These are phyloP conservation scores for Theocolax elegans DNA, from an alignment of 1,140 invertebrate species.

Conservation along the genomic window DNA sequence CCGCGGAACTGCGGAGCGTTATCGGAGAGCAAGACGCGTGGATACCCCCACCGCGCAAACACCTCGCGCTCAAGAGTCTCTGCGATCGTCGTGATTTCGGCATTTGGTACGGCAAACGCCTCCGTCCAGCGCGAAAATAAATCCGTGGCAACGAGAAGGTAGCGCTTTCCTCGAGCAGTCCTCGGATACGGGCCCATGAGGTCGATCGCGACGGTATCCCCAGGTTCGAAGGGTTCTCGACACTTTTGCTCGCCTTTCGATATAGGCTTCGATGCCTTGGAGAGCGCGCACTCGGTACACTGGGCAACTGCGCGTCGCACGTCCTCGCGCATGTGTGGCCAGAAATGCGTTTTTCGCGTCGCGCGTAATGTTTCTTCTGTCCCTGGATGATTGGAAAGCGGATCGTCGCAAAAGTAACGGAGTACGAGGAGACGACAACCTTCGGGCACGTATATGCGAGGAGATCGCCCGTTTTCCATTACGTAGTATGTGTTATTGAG, in stretches of 20 bases:
- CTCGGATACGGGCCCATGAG: slow-evolving; percentile 39
- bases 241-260: too few relatives aligned
- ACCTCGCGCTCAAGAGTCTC: neutral
- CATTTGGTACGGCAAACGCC: too few relatives aligned
- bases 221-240: neutral
- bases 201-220: neutral
- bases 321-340: slow-evolving; percentile 22
- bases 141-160: slow-evolving; percentile 31
- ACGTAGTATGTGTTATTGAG: too few relatives aligned
- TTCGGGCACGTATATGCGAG: too few relatives aligned
- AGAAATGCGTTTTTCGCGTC: slow-evolving; percentile 31
- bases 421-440: too few relatives aligned
- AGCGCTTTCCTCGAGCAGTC: too few relatives aligned
- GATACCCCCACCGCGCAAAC: too few relatives aligned
- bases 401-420: slow-evolving; percentile 43
- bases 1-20: neutral
- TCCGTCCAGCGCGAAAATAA: slow-evolving; percentile 40
- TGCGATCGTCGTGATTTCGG: neutral
- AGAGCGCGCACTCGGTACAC: too few relatives aligned
- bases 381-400: slow-evolving; percentile 43
- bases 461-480: too few relatives aligned
- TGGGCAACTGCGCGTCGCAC: neutral
- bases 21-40: too few relatives aligned
- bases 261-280: neutral
- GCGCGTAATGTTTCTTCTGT: slow-evolving; percentile 41